Base-by-base conservation (phyloP, 2,113 vertebrate genomes). In the Athene noctua region DNA sequence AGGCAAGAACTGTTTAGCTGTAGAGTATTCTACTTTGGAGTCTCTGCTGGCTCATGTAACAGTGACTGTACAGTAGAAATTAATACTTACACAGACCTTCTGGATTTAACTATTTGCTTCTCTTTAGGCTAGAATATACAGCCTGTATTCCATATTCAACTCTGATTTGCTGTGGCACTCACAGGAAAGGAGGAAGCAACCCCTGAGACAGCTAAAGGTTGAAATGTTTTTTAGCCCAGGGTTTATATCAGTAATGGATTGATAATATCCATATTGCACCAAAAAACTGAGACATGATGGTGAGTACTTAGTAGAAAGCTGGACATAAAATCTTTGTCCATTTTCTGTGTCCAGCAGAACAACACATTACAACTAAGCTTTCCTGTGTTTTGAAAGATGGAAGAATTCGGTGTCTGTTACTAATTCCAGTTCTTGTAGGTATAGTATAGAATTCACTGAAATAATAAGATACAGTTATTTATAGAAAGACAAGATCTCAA, bases 251-350 rank as follows among this genome's bases (percentile, higher is more conserved):
- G 26, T 66, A 30, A 34, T 34, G 15, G 54, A 49, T 32, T 70
- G 29, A 13, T 13, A 30, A 44, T 30, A 71, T 25, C 30, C 8
- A 22, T 15, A 23, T 46, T 61, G 9, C 11, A 32, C 15, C 7
- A 20, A 10, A 59, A 74, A 25, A 9, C n/a, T 49, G 54, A 55
- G 15, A 73, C 68, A 61, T 46, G 21, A 9, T 29, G 25, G 10
- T 4, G 23, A 30, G 15, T n/a, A 11, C 25, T 40, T 22, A 18
- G 10, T 52, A 30, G n/a, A 77, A 80, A 58, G 34, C 44, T 86
- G 55, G 13, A 42, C 5, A 1, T 52, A 34, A 80, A 42, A 47
- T 42, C 34, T 42, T 29, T 36, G 26, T 61, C 13, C 0, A 0
- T 79, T 55, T 70, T 62, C 22, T 70, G 46, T 46, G 58, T 62